A percentile compares a stretch with the other conserved stretches of the same genome.
These are phyloP conservation scores for Drosophila pseudoananassae DNA, from an alignment of 1,140 invertebrate species.

Conservation along the genomic window DNA sequence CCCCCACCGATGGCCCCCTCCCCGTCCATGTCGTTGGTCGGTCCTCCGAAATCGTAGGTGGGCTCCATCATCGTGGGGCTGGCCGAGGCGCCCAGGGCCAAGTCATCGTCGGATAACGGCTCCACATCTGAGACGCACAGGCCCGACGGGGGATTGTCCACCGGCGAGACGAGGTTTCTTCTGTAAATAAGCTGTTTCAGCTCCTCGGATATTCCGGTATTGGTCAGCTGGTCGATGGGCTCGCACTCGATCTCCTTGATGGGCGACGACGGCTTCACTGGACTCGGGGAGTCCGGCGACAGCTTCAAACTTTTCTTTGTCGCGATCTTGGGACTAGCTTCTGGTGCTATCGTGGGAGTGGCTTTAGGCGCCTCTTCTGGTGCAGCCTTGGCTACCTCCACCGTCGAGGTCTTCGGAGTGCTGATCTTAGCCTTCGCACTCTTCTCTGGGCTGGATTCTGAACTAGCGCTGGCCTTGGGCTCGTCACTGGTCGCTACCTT, in stretches of 20 bases:
- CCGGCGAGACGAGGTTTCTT: conserved; percentile 50
- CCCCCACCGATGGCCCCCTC: conserved; percentile 10
- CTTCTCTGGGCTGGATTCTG: conserved; percentile 17
- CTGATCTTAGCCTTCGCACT: conserved; percentile 1
- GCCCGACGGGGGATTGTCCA: conserved; percentile 52
- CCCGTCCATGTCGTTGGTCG: conserved; percentile 44
- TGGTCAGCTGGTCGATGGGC: conserved; percentile 46
- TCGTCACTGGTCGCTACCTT: conserved; percentile 15
- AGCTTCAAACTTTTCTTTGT: not conserved
- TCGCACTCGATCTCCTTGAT: conserved; percentile 51
- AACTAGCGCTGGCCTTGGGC: conserved; percentile 1
- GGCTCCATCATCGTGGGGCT: conserved; percentile 84
- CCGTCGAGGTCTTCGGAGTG: not conserved
- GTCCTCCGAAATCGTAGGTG: conserved; percentile 46
- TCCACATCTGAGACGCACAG: conserved; percentile 75
- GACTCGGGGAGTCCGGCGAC: conserved; percentile 4
- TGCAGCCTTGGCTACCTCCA: not conserved
- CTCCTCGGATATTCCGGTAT: conserved; percentile 47
- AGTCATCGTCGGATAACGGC: conserved; percentile 84
- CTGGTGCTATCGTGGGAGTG: conserved; percentile 1
- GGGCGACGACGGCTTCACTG: conserved; percentile 13
- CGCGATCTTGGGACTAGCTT: conserved; percentile 14
- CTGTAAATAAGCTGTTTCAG: conserved; percentile 33
- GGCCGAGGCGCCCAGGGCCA: conserved; percentile 85
- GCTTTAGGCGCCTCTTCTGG: conserved; percentile 14